These are phyloP conservation scores for Ophonus ardosiacus DNA, from an alignment of 2,888 invertebrate species.

Conservation along the genomic window DNA sequence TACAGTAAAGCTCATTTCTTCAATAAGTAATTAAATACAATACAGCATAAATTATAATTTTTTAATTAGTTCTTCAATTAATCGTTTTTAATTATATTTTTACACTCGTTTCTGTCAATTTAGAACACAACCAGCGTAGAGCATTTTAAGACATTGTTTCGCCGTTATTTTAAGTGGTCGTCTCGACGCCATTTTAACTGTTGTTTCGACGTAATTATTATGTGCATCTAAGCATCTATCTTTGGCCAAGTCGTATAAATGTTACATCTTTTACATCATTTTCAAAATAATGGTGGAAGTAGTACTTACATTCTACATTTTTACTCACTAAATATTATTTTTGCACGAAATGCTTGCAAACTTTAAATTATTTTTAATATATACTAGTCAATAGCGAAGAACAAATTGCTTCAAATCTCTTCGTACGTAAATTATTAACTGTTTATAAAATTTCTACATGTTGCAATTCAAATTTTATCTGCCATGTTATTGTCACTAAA, in stretches of 20 bases:
- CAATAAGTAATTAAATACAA: too few species aligned
- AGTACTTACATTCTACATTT: not conserved
- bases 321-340: conserved; percentile 9
- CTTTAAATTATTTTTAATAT: not conserved
- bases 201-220: too few species aligned
- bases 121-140: too few species aligned
- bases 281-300: conserved; percentile 4
- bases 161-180: too few species aligned
- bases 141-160: too few species aligned
- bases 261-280: conserved; percentile 25
- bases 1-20: too few species aligned
- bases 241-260: not conserved
- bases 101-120: too few species aligned
- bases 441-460: not conserved
- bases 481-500: not conserved
- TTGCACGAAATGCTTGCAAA: not conserved
- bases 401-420: not conserved
- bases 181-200: too few species aligned
- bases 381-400: not conserved
- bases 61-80: too few species aligned
- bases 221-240: not conserved
- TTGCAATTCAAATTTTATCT: not conserved
- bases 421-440: not conserved
- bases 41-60: too few species aligned
- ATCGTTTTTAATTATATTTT: too few species aligned